phyloP scores from a whole-genome alignment of 2,797 vertebrate species.

The Parauchenoglanis ngamensis region DNA sequence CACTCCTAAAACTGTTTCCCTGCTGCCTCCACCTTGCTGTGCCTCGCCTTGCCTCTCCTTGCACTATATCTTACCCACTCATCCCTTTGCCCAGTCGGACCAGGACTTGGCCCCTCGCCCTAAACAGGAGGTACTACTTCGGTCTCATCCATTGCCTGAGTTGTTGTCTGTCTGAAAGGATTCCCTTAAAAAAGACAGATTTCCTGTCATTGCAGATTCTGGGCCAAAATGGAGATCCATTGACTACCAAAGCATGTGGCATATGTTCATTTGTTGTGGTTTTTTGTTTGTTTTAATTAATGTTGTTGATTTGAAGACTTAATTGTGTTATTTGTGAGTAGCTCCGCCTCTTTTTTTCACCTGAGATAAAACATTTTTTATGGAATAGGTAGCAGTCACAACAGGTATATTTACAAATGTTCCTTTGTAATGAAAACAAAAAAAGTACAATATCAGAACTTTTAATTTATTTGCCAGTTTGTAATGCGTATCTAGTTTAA shows the following conservation, averaged over 20 bases:
- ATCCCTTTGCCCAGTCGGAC: constrained; percentile 83
- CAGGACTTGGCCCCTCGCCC: constrained; percentile 91
- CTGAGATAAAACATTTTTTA: neutral
- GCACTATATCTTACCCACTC: constrained; percentile 53
- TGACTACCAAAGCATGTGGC: constrained; percentile 46
- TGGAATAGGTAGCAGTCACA: neutral
- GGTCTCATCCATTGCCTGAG: constrained; percentile 58
- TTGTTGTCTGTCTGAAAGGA: constrained; percentile 56
- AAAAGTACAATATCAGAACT: neutral
- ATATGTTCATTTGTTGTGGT: constrained; percentile 30
- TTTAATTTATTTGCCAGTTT: neutral
- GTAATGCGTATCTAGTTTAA: neutral
- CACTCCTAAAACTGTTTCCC: constrained; percentile 63
- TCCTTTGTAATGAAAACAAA: neutral
- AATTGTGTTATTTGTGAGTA: neutral
- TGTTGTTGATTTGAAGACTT: neutral
- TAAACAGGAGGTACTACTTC: constrained; percentile 95
- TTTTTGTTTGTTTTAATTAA: neutral
- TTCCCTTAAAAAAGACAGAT: constrained; percentile 44
- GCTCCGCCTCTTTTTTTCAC: neutral
- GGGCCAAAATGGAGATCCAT: constrained; percentile 37
- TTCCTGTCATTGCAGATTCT: constrained; percentile 38
- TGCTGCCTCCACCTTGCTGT: constrained; percentile 50
- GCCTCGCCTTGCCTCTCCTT: constrained; percentile 60
- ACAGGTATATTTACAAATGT: neutral